Evolutionary conservation across 2,797 vertebrate genomes (phyloP), one percentile per base, ranked within the genome.

Genomic region (Sebastolobus alascanus): DNA sequence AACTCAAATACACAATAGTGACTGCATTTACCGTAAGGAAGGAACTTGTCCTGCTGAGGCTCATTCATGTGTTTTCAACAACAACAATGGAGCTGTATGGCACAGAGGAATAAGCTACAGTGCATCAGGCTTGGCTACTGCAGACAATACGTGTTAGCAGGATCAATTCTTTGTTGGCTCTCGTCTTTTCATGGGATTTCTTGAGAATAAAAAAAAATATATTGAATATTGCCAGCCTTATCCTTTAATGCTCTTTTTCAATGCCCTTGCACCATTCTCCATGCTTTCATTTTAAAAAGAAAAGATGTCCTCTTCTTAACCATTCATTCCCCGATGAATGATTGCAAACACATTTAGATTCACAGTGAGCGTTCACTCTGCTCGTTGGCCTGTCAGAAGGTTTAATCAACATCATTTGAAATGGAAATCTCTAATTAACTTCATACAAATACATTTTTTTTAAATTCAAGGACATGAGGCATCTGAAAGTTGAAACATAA

Each of bases 351-450:
- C 5, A 40, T 77, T 82, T 25, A 52, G 50, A 77, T 75, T 85
- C 16, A 54, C 68, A 75, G n/a, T 1, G 38, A 65, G 69, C 73
- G 60, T 73, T 72, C 52, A 8, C 18, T 61, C 64, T 61, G 37
- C 73, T 79, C 58, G 46, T 50, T 75, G 65, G 54, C 60, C 61
- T 29, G 8, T 38, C 64, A 4, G 20, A 63, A 54, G 29, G 25
- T 60, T 84, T 50, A 74, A 88, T 88, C 71, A 37, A 73, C 63
- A 58, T 55, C 76, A 55, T 66, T 52, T 54, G 20, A 50, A 78
- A 43, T 14, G 31, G 75, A 74, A 75, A 73, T 70, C 71, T 75
- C 16, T 66, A 50, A 76, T 79, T 66, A 72, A 67, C 72, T 33
- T 77, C 46, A 73, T 20, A 63, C 58, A 70, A 85, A 66, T 63